Evolutionary conservation across 2,797 vertebrate genomes (phyloP).

Genomic region (Gymnocypris eckloni): DNA sequence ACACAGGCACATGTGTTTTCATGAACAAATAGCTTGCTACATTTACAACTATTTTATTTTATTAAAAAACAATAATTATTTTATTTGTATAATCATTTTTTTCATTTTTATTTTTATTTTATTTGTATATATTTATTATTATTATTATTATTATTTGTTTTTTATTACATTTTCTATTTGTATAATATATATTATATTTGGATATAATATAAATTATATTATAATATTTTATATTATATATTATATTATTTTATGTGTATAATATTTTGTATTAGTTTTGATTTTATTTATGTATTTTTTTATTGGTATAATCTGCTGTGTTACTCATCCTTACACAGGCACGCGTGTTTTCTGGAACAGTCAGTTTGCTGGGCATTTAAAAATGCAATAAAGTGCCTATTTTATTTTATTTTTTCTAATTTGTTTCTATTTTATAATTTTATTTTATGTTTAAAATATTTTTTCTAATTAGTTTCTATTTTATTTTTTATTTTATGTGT

Average conservation of each 20-base stretch:
- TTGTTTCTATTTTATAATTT: neutral
- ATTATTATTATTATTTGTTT: neutral
- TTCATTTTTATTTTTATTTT: too few relatives aligned
- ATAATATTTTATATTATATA: too few relatives aligned
- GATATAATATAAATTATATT: too few relatives aligned
- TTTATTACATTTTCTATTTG: neutral
- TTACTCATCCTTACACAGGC: neutral
- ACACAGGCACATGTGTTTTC: neutral
- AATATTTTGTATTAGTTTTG: too few relatives aligned
- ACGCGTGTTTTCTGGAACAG: neutral
- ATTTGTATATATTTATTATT: neutral
- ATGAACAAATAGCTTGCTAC: neutral
- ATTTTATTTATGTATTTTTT: neutral
- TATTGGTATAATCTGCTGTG: neutral
- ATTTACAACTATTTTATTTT: neutral
- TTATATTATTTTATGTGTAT: too few relatives aligned
- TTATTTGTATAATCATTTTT: too few relatives aligned
- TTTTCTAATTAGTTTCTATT: neutral
- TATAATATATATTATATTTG: too few relatives aligned
- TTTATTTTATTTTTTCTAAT: too few relatives aligned
- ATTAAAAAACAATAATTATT: neutral
- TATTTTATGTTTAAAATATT: too few relatives aligned
- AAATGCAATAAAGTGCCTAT: too few relatives aligned
- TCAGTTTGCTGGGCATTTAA: too few relatives aligned
- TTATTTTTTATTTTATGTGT: too few relatives aligned